phyloP scores from a whole-genome alignment of 2,113 vertebrate species.

The Addax nasomaculatus region DNA sequence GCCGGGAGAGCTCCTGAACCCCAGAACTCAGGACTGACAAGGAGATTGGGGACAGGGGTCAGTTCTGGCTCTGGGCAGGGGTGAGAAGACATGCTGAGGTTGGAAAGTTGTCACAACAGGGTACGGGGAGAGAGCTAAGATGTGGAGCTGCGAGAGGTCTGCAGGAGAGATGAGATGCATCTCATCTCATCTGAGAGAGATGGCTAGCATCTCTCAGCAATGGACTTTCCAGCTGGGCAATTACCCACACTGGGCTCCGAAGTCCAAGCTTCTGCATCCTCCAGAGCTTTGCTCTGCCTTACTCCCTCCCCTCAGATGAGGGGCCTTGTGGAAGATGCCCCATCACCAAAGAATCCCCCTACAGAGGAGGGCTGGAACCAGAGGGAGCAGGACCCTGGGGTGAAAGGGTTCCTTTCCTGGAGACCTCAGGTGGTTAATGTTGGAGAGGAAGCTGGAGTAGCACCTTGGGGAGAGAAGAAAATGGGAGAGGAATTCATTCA shows the following conservation, averaged over 20 bases:
- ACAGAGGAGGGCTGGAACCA: not conserved
- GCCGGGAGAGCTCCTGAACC: too few relatives aligned
- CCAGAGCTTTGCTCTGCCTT: not conserved
- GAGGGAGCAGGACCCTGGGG: not conserved
- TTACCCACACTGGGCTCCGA: accelerated
- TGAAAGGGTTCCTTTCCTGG: not conserved
- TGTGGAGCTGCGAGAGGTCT: not conserved
- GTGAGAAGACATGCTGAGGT: not conserved
- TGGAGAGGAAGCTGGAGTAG: not conserved
- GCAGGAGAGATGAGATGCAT: not conserved
- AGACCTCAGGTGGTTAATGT: not conserved
- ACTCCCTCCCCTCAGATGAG: not conserved
- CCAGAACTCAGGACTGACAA: not conserved
- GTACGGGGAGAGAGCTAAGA: not conserved
- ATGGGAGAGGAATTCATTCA: not conserved
- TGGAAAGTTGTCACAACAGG: not conserved
- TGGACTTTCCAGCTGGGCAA: accelerated
- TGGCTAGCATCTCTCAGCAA: not conserved
- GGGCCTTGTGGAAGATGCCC: not conserved
- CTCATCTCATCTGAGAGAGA: not conserved
- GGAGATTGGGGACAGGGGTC: not conserved
- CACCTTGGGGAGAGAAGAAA: not conserved
- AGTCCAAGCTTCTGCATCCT: not conserved
- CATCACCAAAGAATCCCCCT: not conserved
- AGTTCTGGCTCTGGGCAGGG: not conserved